These are phyloP conservation scores for Labeo calbasu DNA, from an alignment of 2,797 vertebrate species.

Conservation along the genomic window DNA sequence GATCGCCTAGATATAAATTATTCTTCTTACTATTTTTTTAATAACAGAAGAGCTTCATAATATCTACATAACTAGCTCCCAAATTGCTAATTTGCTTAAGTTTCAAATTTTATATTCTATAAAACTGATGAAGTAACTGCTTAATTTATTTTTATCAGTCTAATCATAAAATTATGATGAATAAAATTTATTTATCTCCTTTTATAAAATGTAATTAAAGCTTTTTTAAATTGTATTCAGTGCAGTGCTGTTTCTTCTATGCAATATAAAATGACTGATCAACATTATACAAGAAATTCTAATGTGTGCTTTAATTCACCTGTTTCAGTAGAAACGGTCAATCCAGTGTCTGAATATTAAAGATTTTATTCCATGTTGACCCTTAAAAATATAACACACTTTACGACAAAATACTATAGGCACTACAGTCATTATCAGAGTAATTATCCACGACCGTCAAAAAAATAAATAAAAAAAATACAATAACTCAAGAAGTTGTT, in stretches of 20 bases:
- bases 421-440: background rate
- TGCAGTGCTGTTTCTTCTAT: background rate
- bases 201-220: background rate
- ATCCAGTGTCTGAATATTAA: background rate
- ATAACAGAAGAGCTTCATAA: too few species aligned
- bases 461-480: background rate
- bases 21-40: too few species aligned
- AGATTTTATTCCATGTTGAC: conserved; percentile 1
- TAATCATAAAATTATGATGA: background rate
- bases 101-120: background rate
- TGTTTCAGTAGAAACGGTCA: background rate
- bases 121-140: background rate
- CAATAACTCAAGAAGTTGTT: background rate
- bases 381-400: background rate
- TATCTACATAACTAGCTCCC: background rate
- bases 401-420: background rate
- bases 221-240: background rate
- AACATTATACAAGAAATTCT: too few species aligned
- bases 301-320: background rate
- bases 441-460: background rate
- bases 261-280: background rate
- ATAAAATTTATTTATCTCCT: background rate
- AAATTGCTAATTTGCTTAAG: background rate
- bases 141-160: background rate
- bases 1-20: background rate